These are phyloP conservation scores for Dromaius novaehollandiae DNA, from an alignment of 2,113 vertebrate genomes.

Conservation along the genomic window DNA sequence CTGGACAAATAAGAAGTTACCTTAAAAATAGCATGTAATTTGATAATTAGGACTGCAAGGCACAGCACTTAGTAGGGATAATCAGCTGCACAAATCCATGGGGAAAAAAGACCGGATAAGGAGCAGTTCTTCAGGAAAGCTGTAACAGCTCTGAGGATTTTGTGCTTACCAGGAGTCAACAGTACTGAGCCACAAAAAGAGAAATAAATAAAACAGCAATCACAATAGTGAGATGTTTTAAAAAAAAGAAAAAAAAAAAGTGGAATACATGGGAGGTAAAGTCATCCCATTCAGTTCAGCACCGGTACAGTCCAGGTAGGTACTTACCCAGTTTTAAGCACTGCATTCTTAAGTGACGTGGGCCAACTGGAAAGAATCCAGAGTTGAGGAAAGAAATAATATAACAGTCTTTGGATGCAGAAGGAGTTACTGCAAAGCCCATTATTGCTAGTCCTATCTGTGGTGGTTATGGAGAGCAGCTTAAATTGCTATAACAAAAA, in stretches of 20 bases:
- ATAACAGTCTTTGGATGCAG: not conserved
- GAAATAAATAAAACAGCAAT: not conserved
- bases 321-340: not conserved
- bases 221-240: not conserved
- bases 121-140: not conserved
- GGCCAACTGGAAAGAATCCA: not conserved
- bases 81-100: not conserved
- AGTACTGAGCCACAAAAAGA: not conserved
- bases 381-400: not conserved
- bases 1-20: not conserved
- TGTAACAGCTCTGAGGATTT: not conserved
- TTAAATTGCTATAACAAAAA: not conserved
- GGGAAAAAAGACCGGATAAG: not conserved
- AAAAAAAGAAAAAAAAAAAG: not conserved
- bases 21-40: not conserved
- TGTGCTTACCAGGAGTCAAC: not conserved
- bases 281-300: not conserved
- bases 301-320: not conserved
- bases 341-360: not conserved
- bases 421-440: not conserved
- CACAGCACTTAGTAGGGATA: not conserved
- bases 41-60: constrained; percentile 6
- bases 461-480: not conserved
- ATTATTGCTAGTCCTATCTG: not conserved
- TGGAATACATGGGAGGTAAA: not conserved